Evolutionary conservation across 2,888 invertebrate species (phyloP).

Genomic region (Julus scanicus): DNA sequence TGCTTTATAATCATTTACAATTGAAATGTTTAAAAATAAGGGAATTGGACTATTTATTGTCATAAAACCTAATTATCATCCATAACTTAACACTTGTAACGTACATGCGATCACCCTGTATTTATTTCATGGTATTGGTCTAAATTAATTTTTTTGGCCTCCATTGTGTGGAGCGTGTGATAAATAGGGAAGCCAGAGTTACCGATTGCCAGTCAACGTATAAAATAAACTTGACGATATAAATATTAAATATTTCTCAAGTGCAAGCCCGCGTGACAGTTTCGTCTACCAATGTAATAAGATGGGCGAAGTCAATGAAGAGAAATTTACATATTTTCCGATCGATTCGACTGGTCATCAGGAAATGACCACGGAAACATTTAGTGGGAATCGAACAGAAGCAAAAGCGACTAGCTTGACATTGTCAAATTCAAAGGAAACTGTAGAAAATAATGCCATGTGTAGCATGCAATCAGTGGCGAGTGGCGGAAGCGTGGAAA

Average conservation of each 20-base stretch:
- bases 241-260: conserved; percentile 37
- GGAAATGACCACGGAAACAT: neutral
- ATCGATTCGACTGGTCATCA: neutral
- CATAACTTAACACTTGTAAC: neutral
- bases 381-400: neutral
- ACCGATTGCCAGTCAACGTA: neutral
- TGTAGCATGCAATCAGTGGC: neutral
- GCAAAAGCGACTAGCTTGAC: neutral
- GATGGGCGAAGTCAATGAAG: neutral
- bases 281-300: neutral
- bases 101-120: conserved; percentile 11
- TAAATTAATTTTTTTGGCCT: neutral
- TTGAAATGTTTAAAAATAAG: too few relatives aligned
- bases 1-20: too few relatives aligned
- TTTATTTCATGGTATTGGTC: conserved; percentile 14
- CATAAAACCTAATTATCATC: neutral
- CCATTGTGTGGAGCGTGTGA: neutral
- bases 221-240: neutral
- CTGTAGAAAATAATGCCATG: neutral
- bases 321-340: neutral
- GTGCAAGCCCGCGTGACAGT: neutral
- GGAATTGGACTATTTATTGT: too few relatives aligned
- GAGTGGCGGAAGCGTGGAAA: neutral
- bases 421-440: neutral
- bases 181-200: conserved; percentile 34